Evolutionary conservation across 2,797 vertebrate species (phyloP).

Genomic region (Hippocampus kuda): DNA sequence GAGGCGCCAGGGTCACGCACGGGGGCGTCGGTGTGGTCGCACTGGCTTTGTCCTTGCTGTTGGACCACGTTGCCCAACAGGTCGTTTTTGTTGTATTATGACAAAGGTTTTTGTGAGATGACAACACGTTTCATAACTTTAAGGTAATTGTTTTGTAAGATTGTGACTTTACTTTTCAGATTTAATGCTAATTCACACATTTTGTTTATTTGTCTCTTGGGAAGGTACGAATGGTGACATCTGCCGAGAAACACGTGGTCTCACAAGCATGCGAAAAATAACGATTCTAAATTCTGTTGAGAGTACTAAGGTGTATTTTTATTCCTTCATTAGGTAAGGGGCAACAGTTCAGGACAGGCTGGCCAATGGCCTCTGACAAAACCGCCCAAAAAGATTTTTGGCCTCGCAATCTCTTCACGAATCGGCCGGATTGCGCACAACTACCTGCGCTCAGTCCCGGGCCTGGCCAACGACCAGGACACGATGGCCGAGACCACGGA

Average conservation of each 20-base stretch:
- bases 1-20: slow-evolving; percentile 27
- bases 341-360: slow-evolving; percentile 10
- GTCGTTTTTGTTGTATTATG: slow-evolving; percentile 15
- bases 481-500: slow-evolving; percentile 49
- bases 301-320: background rate
- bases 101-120: too few species aligned
- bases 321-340: slow-evolving; percentile 29
- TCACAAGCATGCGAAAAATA: too few species aligned
- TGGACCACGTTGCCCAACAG: slow-evolving; percentile 53
- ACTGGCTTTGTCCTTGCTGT: slow-evolving; percentile 52
- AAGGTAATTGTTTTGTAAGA: too few species aligned
- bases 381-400: slow-evolving; percentile 35
- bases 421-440: slow-evolving; percentile 46
- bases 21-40: slow-evolving; percentile 56
- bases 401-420: slow-evolving; percentile 45
- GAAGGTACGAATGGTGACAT: too few species aligned
- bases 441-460: slow-evolving; percentile 42
- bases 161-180: too few species aligned
- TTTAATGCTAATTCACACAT: too few species aligned
- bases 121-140: too few species aligned
- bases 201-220: too few species aligned
- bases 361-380: background rate
- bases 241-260: too few species aligned
- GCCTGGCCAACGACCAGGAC: slow-evolving; percentile 36
- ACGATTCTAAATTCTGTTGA: too few species aligned